A percentile compares a stretch with the other conserved stretches of the same genome.
Evolutionary conservation across 2,113 vertebrate genomes (phyloP).

Genomic region (Probosciger aterrimus): DNA sequence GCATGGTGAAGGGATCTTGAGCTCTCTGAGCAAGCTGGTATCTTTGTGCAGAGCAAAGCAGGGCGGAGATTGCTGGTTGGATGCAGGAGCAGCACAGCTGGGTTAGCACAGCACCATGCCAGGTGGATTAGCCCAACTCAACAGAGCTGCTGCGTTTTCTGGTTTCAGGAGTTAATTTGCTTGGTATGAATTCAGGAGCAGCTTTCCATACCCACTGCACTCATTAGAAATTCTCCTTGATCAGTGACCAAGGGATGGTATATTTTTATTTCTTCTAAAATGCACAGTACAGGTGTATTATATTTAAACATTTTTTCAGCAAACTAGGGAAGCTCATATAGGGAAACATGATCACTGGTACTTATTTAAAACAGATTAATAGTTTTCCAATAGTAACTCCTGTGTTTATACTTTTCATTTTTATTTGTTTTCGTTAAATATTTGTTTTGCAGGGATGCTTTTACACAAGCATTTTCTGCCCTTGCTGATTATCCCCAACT

Average conservation of each 20-base stretch:
- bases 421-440: not conserved
- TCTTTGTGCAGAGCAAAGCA: not conserved
- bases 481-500: not conserved
- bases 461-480: not conserved
- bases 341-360: not conserved
- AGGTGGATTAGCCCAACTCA: not conserved
- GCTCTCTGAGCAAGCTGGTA: not conserved
- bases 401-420: not conserved
- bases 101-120: fast-evolving
- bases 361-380: not conserved
- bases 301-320: not conserved
- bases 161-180: not conserved
- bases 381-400: not conserved
- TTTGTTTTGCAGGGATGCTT: not conserved
- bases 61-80: not conserved
- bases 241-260: not conserved
- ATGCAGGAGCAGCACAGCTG: not conserved
- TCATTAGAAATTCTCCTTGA: not conserved
- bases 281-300: not conserved
- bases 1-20: not conserved
- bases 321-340: not conserved
- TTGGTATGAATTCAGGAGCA: not conserved
- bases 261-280: not conserved
- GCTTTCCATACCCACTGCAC: not conserved
- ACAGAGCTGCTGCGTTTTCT: not conserved